These are phyloP conservation scores for Rhinoraja longicauda DNA, from an alignment of 2,797 vertebrate genomes.

Conservation along the genomic window DNA sequence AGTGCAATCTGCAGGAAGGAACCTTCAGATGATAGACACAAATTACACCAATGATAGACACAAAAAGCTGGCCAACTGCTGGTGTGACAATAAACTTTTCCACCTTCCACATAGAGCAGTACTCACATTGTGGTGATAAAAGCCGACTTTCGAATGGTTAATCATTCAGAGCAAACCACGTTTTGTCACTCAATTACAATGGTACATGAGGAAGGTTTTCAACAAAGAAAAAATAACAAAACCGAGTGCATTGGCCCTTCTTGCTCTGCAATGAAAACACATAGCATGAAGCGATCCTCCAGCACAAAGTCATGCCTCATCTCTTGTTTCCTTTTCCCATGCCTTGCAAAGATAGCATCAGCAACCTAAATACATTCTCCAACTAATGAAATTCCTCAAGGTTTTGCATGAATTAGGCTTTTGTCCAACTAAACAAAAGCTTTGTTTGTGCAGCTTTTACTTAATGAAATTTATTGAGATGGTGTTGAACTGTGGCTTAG, in stretches of 20 bases:
- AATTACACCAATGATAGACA: too few species aligned
- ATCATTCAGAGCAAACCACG: not conserved
- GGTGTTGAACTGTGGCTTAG: not conserved
- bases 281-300: not conserved
- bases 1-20: too few species aligned
- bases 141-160: not conserved
- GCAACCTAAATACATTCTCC: not conserved
- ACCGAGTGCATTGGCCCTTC: not conserved
- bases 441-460: not conserved
- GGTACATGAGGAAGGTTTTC: not conserved
- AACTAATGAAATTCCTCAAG: not conserved
- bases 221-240: not conserved
- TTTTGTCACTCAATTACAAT: not conserved
- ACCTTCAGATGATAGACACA: too few species aligned
- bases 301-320: not conserved
- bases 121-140: not conserved
- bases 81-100: too few species aligned
- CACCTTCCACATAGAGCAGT: not conserved
- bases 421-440: not conserved
- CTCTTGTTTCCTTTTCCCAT: not conserved
- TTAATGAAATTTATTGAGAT: not conserved
- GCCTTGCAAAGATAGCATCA: not conserved
- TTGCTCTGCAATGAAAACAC: not conserved
- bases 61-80: too few species aligned
- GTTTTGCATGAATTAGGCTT: conserved; percentile 17